A percentile compares a stretch with the other conserved stretches of the same genome.
These are phyloP conservation scores for Periophthalmodon schlosseri DNA, from an alignment of 2,113 vertebrate species.

Conservation along the genomic window DNA sequence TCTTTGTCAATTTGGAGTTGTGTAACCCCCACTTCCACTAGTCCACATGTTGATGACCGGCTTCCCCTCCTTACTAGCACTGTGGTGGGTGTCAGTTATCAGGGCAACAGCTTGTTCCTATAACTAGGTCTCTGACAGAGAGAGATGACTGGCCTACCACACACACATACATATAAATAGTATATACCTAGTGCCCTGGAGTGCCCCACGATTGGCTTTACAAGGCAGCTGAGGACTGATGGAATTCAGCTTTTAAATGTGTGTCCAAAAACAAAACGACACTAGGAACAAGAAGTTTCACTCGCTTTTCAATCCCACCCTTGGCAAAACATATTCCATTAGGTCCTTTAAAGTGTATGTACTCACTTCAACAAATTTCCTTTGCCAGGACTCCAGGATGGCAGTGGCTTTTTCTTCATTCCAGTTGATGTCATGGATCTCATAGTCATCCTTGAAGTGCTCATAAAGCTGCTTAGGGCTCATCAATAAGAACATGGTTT, in stretches of 20 bases:
- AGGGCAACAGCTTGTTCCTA: constrained; percentile 84
- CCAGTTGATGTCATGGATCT: constrained; percentile 98
- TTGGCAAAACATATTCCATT: background rate
- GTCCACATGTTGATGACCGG: constrained; percentile 20
- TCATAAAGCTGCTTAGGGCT: constrained; percentile 96
- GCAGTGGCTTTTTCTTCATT: constrained; percentile 91
- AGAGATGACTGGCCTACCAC: constrained; percentile 65
- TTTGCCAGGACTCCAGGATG: constrained; percentile 96
- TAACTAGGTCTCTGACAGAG: constrained; percentile 79
- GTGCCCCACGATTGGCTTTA: constrained; percentile 66
- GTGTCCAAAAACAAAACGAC: constrained; percentile 46
- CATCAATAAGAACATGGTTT: constrained; percentile 98
- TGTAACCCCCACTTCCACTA: constrained; percentile 33
- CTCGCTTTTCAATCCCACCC: constrained; percentile 12
- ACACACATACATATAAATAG: constrained; percentile 40
- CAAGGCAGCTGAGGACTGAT: constrained; percentile 77
- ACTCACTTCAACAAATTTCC: constrained; percentile 93
- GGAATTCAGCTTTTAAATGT: constrained; percentile 72
- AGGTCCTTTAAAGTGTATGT: background rate
- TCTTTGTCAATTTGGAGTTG: constrained; percentile 31
- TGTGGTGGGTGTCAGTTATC: constrained; percentile 80
- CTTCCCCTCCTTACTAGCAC: constrained; percentile 42
- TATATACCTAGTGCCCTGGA: constrained; percentile 46
- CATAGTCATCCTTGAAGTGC: constrained; percentile 97
- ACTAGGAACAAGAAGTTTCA: constrained; percentile 24